Percentiles rank a stretch among this genome's conserved stretches.
phyloP scores from a whole-genome alignment of 2,797 vertebrate genomes.

The Euthynnus affinis region DNA sequence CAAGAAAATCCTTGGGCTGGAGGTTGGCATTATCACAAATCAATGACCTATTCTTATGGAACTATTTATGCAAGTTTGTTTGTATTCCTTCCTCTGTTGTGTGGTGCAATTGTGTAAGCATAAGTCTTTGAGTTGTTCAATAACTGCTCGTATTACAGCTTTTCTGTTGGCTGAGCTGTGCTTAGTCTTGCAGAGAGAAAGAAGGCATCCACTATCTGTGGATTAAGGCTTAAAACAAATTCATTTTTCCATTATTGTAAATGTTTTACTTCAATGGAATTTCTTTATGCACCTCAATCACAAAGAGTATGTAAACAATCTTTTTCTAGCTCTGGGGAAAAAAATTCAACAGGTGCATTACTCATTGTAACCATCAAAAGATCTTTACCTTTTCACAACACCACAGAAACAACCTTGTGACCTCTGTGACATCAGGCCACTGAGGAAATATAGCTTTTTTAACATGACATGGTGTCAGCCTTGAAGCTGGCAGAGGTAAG shows the following conservation, averaged over 20 bases:
- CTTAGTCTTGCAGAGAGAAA: not conserved
- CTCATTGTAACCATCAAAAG: not conserved
- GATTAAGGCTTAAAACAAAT: constrained; percentile 23
- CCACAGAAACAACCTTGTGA: constrained; percentile 13
- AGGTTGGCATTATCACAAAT: constrained; percentile 42
- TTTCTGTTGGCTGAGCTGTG: constrained; percentile 40
- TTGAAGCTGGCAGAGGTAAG: constrained; percentile 10
- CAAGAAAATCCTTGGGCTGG: constrained; percentile 22
- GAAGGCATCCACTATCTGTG: not conserved
- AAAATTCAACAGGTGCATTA: constrained; percentile 38
- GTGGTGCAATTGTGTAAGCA: not conserved
- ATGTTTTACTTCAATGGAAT: constrained; percentile 7
- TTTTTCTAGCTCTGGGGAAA: not conserved
- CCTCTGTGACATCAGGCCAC: constrained; percentile 21
- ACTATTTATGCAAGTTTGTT: not conserved
- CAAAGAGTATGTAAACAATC: not conserved
- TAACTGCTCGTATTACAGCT: constrained; percentile 11
- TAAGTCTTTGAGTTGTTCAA: not conserved
- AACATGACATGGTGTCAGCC: constrained; percentile 18
- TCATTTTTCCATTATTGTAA: constrained; percentile 23
- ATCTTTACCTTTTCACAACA: constrained; percentile 29
- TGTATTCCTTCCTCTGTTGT: not conserved
- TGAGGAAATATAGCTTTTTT: constrained; percentile 25
- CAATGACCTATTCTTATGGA: constrained; percentile 11
- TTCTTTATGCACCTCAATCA: constrained; percentile 2